These are phyloP conservation scores for Hetaerina titia DNA, from an alignment of 2,888 invertebrate genomes.

Conservation along the genomic window DNA sequence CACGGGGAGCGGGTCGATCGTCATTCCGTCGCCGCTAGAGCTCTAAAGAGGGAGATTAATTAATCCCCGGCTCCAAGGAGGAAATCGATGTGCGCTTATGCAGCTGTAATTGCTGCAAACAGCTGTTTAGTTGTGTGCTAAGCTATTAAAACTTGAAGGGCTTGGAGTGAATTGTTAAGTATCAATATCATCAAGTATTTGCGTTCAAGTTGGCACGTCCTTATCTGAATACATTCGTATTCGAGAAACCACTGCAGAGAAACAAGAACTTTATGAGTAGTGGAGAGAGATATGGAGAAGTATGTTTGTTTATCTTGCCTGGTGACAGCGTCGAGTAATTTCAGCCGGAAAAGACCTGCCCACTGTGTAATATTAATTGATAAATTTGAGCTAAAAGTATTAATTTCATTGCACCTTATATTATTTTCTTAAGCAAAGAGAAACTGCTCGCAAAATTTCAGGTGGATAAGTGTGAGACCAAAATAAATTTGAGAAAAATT, in stretches of 20 bases:
- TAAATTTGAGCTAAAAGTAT: not conserved
- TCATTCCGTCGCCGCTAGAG: not conserved
- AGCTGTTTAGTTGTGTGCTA: constrained; percentile 6
- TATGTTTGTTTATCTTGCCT: not conserved
- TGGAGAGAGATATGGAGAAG: not conserved
- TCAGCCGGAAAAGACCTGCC: not conserved
- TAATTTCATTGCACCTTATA: too few species aligned
- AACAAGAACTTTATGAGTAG: not conserved
- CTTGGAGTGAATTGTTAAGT: constrained; percentile 16
- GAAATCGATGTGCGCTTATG: constrained; percentile 36
- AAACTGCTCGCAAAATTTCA: too few species aligned
- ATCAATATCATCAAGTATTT: constrained; percentile 7
- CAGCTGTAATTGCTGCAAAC: constrained; percentile 41
- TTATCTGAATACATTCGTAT: not conserved
- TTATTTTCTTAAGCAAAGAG: too few species aligned
- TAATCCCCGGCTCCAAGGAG: constrained; percentile 48
- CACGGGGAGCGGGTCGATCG: constrained; percentile 62
- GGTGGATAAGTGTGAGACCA: too few species aligned
- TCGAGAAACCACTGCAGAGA: not conserved
- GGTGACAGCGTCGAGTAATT: not conserved
- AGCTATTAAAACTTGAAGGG: constrained; percentile 9
- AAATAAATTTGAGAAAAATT: too few species aligned
- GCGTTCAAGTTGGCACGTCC: not conserved
- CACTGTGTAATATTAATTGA: not conserved
- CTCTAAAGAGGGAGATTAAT: constrained; percentile 41